Base-by-base conservation (phyloP, 2,888 invertebrate genomes). In the Boloria selene region DNA sequence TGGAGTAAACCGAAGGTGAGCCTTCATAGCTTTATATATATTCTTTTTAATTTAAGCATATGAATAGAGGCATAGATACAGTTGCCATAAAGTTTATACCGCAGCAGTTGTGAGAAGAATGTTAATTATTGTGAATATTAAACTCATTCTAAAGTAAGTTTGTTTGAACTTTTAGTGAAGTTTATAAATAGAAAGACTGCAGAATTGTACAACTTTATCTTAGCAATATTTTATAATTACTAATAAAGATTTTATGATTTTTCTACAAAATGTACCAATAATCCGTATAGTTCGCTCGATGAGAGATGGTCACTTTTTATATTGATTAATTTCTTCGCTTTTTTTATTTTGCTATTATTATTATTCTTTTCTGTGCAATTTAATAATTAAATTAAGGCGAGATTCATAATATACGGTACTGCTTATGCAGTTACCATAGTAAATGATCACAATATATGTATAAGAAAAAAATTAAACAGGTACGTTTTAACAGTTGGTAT, bases 241-340 rank as follows among this genome's bases (percentile, higher is more conserved):
- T 65, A 70, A 68, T 69, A 88, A 86, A 86, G 86, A 80, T 87
- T 89, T 89, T 88, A 90, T 86, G 86, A 85, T 87, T 88, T 85
- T 88, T 84, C 84, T 84, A 84, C 81, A 80, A 81, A 88, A 87
- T 83, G 84, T 84, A 80, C 79, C 80, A 82, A 81, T 87, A 86
- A 87, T 84, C 81, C 79, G 75, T 84, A 79, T 78, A 83, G 78
- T 79, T 13, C 0, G 56, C 22, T 60, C 17, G 13, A 2, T 44
- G 51, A 42, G 71, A n/a, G 78, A 78, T 84, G 85, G 80, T 38
- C 7, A 10, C 7, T 38, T 38, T 7, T 10, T 7, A 38, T 38
- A 10, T 10, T 22, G 22, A 2, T 38, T 38, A 38, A 1, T 6
- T 31, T 31, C 6, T 31, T 31, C 31, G 1, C 6, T 31, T 31